Conservation (phyloP, 2,113 vertebrate species). For the Calypte anna region DNA sequence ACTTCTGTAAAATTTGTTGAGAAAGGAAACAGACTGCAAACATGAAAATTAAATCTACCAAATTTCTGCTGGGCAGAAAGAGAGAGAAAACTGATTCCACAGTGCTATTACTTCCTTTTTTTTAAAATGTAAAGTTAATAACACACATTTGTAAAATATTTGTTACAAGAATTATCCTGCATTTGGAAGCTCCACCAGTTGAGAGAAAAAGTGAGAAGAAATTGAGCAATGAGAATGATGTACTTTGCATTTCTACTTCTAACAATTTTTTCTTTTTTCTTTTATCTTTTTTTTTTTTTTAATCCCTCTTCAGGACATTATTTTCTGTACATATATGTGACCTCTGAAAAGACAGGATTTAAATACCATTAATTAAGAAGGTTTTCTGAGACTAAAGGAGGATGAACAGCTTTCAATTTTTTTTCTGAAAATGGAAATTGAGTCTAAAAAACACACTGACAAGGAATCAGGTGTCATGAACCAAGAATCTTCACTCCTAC, state of each 20-base stretch:
- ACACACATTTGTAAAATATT: not conserved
- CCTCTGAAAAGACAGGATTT: not conserved
- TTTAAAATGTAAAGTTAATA: not conserved
- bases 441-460: not conserved
- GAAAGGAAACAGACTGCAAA: slow-evolving; percentile 3
- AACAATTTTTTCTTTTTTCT: not conserved
- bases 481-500: not conserved
- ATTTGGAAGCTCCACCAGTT: not conserved
- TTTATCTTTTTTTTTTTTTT: too few species aligned
- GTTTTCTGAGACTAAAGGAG: not conserved
- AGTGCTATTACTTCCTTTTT: not conserved
- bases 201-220: not conserved
- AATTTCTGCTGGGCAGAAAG: not conserved
- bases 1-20: not conserved
- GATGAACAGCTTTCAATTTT: not conserved
- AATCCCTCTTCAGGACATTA: not conserved
- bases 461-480: not conserved
- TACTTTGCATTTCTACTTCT: not conserved
- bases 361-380: not conserved
- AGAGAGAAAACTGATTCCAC: not conserved
- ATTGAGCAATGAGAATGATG: not conserved
- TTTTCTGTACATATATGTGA: not conserved
- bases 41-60: not conserved
- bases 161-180: not conserved
- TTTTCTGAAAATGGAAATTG: not conserved